Base-by-base conservation (phyloP, 2,888 invertebrate species). In the Cryptocheilus praepositus region DNA sequence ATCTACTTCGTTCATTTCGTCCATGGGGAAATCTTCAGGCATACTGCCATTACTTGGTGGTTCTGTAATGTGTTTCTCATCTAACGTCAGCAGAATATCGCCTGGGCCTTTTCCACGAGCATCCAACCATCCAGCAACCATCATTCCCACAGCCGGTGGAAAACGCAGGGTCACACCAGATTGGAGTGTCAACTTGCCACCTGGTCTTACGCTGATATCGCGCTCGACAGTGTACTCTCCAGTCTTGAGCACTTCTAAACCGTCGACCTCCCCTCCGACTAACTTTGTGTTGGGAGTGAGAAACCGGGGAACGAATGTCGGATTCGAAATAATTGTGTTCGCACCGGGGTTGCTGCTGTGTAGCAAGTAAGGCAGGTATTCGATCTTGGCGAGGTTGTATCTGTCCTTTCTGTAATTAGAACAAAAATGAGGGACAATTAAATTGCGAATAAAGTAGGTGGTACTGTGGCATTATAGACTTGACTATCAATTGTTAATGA, bases 171-270 rank as follows among this genome's bases (percentile, higher is more conserved):
- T 95, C 0, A 98, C 96, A 0, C 98, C 98, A 0, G 96, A 94
- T 68, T 95, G 94, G 2, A 99, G 90, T 15, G 94, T 94, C 51
- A 99, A 90, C 87, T 95, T 94, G 4, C 98, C 98, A n/a, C 96
- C 97, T 0, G 98, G 97, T 28, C 97, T 90, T 44, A 99, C 94
- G 85, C 96, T 98, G 55, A 99, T 98, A 86, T 99, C 99, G 82
- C 96, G 93, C 67, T 95, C 94, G 0, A 99, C 99, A 8, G 93
- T 92, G 86, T 99, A 99, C 79, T 95, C 95, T 15, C 97, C 97
- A 62, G 94, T 90, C n/a, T 92, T 91, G 46, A 97, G 90, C 77
- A 92, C 92, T 90, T 96, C 96, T 82, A 94, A 94, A 0, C 98
- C 98, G 87, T 96, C 97, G 0, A 98, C 96, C 89, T 98, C 97